A percentile compares a stretch with the other conserved stretches of the same genome.
Conservation (phyloP, 2,113 vertebrate species). For the Tauraco erythrolophus region DNA sequence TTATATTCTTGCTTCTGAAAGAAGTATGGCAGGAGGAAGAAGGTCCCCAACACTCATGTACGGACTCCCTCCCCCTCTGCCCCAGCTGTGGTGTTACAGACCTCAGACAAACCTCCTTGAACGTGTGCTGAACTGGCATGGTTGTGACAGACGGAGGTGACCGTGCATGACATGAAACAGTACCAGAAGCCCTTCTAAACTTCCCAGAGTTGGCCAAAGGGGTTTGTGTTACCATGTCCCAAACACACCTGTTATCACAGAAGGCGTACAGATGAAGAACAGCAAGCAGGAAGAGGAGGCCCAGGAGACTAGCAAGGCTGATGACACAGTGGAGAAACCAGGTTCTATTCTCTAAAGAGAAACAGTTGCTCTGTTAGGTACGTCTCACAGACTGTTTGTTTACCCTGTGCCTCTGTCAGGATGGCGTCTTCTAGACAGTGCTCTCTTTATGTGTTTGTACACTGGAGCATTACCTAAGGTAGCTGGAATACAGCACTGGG, state of each 20-base stretch:
- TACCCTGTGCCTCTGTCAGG: not conserved
- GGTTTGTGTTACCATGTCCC: not conserved
- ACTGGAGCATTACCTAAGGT: not conserved
- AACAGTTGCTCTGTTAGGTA: not conserved
- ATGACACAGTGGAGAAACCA: not conserved
- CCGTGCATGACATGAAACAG: rapidly evolving
- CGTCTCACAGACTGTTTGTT: not conserved
- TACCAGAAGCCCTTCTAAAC: not conserved
- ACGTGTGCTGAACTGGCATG: not conserved
- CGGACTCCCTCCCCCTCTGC: not conserved
- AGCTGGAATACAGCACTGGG: not conserved
- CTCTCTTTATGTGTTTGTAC: not conserved
- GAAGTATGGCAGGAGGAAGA: not conserved
- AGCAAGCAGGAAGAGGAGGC: not conserved
- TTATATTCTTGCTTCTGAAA: not conserved
- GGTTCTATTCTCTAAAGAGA: not conserved
- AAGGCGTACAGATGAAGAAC: not conserved
- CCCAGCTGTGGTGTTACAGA: not conserved
- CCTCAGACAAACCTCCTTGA: not conserved
- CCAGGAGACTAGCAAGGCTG: not conserved
- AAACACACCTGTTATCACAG: not conserved
- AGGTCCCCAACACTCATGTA: not conserved
- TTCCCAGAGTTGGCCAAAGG: not conserved
- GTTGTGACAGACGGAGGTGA: not conserved
- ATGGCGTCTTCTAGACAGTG: not conserved